These are phyloP conservation scores for Rhincodon typus DNA, from an alignment of 2,797 vertebrate genomes.

Conservation along the genomic window DNA sequence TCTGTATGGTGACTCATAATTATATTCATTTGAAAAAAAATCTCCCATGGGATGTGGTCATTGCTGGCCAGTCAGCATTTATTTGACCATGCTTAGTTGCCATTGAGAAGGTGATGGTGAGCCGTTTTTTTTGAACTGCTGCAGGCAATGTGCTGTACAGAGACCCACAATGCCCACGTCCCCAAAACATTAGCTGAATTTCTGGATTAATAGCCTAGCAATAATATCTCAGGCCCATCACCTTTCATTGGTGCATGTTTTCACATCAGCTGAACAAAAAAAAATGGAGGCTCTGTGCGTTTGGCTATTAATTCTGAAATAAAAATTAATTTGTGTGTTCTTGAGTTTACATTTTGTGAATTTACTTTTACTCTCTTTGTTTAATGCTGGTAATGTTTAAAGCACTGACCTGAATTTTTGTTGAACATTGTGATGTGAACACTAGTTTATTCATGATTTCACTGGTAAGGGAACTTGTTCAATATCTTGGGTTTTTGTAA, in stretches of 20 bases:
- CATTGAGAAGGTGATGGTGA: no score
- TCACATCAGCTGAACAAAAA: neutral
- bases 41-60: no score
- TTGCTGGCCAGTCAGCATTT: no score
- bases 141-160: no score
- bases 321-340: neutral
- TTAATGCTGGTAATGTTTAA: neutral
- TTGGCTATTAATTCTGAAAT: neutral
- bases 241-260: neutral
- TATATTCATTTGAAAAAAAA: no score
- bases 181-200: no score
- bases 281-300: no score
- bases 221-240: no score
- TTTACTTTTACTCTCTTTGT: neutral
- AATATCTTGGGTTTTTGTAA: neutral
- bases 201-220: no score
- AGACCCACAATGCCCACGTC: no score
- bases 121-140: no score
- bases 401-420: neutral
- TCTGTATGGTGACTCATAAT: neutral
- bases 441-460: neutral
- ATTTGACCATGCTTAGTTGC: no score
- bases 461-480: conserved; percentile 1
- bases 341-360: neutral
- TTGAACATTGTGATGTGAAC: neutral